These are phyloP conservation scores for Apamea monoglypha DNA, from an alignment of 2,888 invertebrate species.

Conservation along the genomic window DNA sequence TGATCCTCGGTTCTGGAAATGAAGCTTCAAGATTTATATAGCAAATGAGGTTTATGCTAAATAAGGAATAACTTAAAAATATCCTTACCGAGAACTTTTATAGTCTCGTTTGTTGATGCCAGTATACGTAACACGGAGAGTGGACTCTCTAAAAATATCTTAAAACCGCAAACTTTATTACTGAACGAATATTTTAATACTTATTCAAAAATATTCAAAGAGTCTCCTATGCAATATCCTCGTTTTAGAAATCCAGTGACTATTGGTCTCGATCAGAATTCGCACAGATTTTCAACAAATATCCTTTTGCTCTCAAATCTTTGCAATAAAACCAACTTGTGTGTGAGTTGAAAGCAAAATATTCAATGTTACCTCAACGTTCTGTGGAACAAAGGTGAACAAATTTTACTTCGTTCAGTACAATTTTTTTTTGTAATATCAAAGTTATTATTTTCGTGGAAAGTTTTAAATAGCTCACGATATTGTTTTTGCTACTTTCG, in stretches of 20 bases:
- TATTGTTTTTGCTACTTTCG: background rate
- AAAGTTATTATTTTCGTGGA: background rate
- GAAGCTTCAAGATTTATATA: constrained; percentile 54
- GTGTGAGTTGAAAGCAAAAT: constrained; percentile 41
- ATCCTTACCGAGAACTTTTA: constrained; percentile 43
- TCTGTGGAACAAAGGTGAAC: constrained; percentile 31
- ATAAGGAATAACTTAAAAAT: constrained; percentile 56
- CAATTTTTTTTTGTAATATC: background rate
- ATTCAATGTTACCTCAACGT: constrained; percentile 36
- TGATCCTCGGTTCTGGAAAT: constrained; percentile 49
- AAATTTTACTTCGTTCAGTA: constrained; percentile 17
- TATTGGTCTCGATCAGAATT: constrained; percentile 36
- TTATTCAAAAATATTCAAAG: constrained; percentile 43
- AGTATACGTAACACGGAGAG: constrained; percentile 34
- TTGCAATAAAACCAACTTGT: constrained; percentile 43
- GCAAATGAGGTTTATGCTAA: constrained; percentile 59
- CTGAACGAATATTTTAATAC: constrained; percentile 24
- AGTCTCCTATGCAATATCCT: constrained; percentile 21
- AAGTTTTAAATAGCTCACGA: background rate
- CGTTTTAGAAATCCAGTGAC: constrained; percentile 24
- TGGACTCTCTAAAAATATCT: constrained; percentile 33
- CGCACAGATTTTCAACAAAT: constrained; percentile 38
- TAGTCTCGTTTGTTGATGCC: constrained; percentile 46
- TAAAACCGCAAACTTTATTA: constrained; percentile 30
- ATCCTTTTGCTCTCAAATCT: constrained; percentile 35